These are phyloP conservation scores for Drosophila subsilvestris DNA, from an alignment of 2,888 invertebrate species.

Conservation along the genomic window DNA sequence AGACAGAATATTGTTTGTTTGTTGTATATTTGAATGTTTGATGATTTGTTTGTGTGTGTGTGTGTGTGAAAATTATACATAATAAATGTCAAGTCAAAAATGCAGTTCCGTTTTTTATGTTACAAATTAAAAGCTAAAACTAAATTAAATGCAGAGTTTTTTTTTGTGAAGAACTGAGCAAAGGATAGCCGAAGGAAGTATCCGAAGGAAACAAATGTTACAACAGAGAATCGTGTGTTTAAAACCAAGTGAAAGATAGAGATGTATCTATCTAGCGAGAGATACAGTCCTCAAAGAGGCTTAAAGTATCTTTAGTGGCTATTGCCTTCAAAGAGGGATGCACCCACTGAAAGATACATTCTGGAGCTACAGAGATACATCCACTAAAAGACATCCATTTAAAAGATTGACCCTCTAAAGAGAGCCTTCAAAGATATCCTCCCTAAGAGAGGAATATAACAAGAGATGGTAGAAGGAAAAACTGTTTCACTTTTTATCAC, in stretches of 20 bases:
- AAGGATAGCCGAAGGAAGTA: slow-evolving; percentile 25
- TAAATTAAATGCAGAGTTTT: slow-evolving; percentile 50
- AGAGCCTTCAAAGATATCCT: background rate
- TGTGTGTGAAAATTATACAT: slow-evolving; percentile 44
- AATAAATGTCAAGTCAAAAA: slow-evolving; percentile 47
- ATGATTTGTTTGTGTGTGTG: slow-evolving; percentile 36
- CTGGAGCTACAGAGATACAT: too few species aligned
- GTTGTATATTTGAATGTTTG: slow-evolving; percentile 8
- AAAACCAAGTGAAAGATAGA: slow-evolving; percentile 27
- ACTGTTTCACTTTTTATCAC: slow-evolving; percentile 81
- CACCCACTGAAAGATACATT: background rate
- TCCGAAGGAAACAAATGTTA: slow-evolving; percentile 75
- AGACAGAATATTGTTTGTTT: slow-evolving; percentile 5
- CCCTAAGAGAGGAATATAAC: background rate
- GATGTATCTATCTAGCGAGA: background rate
- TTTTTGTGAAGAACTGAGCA: slow-evolving; percentile 32
- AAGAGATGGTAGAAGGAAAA: slow-evolving; percentile 27
- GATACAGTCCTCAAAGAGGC: background rate
- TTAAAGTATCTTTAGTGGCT: background rate
- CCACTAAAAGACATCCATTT: too few species aligned
- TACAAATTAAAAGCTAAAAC: slow-evolving; percentile 40
- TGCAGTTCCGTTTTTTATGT: slow-evolving; percentile 50
- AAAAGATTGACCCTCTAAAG: background rate
- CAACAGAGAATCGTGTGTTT: slow-evolving; percentile 59
- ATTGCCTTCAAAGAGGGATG: background rate